Base-by-base conservation (phyloP, 2,797 vertebrate genomes). In the Meriones psammophilus region DNA sequence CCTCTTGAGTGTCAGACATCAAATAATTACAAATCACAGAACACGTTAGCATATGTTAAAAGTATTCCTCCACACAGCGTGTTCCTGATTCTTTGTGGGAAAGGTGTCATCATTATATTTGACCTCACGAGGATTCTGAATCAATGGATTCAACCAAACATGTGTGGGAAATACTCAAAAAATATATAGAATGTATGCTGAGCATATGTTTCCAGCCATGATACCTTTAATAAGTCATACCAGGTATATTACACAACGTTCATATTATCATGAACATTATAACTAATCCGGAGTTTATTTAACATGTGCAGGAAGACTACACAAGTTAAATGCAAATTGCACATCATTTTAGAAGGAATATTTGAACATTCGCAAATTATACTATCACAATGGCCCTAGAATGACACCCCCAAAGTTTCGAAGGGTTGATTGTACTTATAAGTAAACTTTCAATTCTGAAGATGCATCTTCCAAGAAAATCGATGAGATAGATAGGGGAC, bases 21-120 rank as follows among this genome's bases (percentile, higher is more conserved):
- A 76, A n/a, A 64, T 33, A 86, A 50, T 78, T 89, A 78, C 13
- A 76, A 93, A 88, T 81, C 81, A 90, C 56, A 94, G 78, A 77
- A 42, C 14, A 89, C 42, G 24, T 71, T 77, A 71, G 68, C 56
- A 78, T 17, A 12, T 60, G 28, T 26, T 33, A 73, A 89, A 87
- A 69, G 39, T 46, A 96, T 81, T 18, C 0, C 1, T 83, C 10
- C 42, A 39, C 36, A 66, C 33, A 86, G 12, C 14, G 62, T 60
- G 12, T 2, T 13, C 33, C 36, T 79, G 33, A 77, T 73, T 78
- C 56, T 56, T 39, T 2, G n/a, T 42, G 79, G 33, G 39, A 42
- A 50, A 17, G 1, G 13, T 24, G 13, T 71, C 5, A 87, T 83
- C 46, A 85, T 56, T 89, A 64, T 8, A 54, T 78, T 56, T 79